Evolutionary conservation across 1,140 invertebrate genomes (phyloP).

Genomic region (Drosophila melanogaster): DNA sequence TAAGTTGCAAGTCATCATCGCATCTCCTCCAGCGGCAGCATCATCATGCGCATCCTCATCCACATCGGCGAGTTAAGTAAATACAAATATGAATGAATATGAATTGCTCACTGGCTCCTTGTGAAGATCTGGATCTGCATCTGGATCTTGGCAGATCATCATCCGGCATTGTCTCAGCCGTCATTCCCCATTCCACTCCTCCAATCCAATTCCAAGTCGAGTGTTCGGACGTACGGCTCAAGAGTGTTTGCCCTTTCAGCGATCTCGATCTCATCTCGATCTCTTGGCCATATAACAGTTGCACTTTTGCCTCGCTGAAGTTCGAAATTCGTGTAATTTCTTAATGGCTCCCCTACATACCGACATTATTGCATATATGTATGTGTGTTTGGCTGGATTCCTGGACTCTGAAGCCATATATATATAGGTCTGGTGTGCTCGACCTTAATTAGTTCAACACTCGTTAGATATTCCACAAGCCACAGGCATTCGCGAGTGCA

Average conservation of each 20-base stretch:
- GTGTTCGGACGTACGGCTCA: constrained; percentile 52
- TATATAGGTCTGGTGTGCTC: constrained; percentile 34
- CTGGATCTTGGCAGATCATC: constrained; percentile 78
- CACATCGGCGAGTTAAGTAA: constrained; percentile 75
- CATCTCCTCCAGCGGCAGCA: constrained; percentile 48
- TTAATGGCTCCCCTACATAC: constrained; percentile 37
- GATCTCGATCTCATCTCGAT: constrained; percentile 42
- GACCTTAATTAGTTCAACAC: constrained; percentile 77
- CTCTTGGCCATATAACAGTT: constrained; percentile 54
- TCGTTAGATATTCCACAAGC: constrained; percentile 62
- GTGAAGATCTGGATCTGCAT: constrained; percentile 55
- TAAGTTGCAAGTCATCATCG: constrained; percentile 75
- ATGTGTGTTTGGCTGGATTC: neutral
- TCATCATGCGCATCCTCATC: constrained; percentile 49
- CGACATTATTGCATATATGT: neutral
- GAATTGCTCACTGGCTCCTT: constrained; percentile 61
- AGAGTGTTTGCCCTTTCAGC: constrained; percentile 65
- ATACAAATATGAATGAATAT: constrained; percentile 83
- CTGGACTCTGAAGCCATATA: constrained; percentile 55
- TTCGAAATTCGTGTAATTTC: constrained; percentile 60
- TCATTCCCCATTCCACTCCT: constrained; percentile 21
- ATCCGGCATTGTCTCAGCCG: constrained; percentile 60
- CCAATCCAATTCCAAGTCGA: constrained; percentile 25
- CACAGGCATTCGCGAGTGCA: constrained; percentile 61
- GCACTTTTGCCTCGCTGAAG: constrained; percentile 44